Conservation (phyloP, 2,113 vertebrate genomes). For the Vulpes vulpes region DNA sequence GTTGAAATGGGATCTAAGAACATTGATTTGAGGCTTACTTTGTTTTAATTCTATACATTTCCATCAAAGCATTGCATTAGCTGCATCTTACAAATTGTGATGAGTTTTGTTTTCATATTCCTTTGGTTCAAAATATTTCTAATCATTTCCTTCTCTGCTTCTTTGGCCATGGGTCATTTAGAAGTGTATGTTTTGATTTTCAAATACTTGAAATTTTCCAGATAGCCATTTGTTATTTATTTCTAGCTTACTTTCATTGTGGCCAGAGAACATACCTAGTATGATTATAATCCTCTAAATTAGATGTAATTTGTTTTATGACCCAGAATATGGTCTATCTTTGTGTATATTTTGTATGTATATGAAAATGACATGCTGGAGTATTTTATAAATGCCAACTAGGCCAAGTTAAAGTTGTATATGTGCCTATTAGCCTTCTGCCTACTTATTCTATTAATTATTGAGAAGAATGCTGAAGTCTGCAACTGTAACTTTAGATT, state of each 20-base stretch:
- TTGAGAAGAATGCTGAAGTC: not conserved
- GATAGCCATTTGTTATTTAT: not conserved
- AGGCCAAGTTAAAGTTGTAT: not conserved
- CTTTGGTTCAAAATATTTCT: not conserved
- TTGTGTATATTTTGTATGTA: not conserved
- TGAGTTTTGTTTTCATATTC: not conserved
- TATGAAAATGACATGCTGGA: not conserved
- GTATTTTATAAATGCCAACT: not conserved
- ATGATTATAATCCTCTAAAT: not conserved
- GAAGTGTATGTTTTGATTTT: not conserved
- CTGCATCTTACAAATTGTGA: not conserved
- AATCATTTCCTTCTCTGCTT: not conserved
- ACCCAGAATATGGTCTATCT: not conserved
- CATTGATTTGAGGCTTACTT: not conserved
- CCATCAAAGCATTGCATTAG: not conserved
- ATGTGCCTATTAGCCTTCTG: not conserved
- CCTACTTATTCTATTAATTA: not conserved
- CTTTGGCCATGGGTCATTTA: not conserved
- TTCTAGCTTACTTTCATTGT: conserved; percentile 10
- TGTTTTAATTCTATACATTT: not conserved
- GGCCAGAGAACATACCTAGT: not conserved
- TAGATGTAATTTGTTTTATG: not conserved
- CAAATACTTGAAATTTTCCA: conserved; percentile 14
- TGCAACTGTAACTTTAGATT: not conserved
- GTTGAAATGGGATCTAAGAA: not conserved